These are phyloP conservation scores for Parus major DNA, from an alignment of 2,113 vertebrate species.

Conservation along the genomic window DNA sequence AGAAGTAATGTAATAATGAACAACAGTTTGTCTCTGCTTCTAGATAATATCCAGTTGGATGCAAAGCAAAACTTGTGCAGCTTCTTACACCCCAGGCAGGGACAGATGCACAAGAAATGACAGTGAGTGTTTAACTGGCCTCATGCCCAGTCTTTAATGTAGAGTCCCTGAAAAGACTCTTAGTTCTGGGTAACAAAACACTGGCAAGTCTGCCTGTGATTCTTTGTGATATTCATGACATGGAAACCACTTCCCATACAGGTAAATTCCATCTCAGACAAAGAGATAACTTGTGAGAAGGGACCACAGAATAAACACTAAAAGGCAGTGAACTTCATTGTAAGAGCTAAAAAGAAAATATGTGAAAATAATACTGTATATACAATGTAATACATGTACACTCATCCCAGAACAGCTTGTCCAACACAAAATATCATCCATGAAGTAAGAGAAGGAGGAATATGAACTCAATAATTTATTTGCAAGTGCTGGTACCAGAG, in stretches of 20 bases:
- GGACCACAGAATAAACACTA: not conserved
- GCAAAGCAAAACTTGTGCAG: constrained; percentile 7
- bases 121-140: constrained; percentile 66
- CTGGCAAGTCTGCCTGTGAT: constrained; percentile 38
- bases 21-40: not conserved
- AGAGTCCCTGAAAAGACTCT: constrained; percentile 58
- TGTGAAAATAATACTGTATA: not conserved
- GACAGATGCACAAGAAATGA: constrained; percentile 53
- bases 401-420: not conserved
- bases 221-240: constrained; percentile 9
- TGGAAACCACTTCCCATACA: not conserved
- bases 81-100: not conserved
- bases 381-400: not conserved
- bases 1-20: not conserved
- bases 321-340: not conserved
- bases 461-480: constrained; percentile 40
- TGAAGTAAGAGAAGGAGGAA: not conserved
- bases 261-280: constrained; percentile 18
- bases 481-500: constrained; percentile 21
- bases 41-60: not conserved
- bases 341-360: not conserved
- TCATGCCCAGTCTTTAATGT: constrained; percentile 48
- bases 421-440: not conserved
- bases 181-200: constrained; percentile 56
- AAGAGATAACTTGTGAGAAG: not conserved